Percentiles rank a stretch among this genome's conserved stretches.
These are phyloP conservation scores for Sceloporus tristichus DNA, from an alignment of 2,113 vertebrate genomes.

Conservation along the genomic window DNA sequence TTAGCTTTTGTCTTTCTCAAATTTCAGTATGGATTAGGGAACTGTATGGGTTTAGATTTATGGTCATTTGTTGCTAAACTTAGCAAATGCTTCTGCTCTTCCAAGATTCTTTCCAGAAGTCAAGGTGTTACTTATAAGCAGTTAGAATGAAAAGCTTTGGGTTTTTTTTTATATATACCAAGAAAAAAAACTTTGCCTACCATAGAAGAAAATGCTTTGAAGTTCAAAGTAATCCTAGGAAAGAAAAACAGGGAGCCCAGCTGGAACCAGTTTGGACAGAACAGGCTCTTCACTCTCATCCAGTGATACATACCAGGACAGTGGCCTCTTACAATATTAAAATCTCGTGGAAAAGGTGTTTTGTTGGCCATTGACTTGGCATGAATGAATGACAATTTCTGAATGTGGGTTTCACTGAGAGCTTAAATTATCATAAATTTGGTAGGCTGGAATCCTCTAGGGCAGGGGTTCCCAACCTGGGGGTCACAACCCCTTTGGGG, in stretches of 20 bases:
- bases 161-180: conserved; percentile 12
- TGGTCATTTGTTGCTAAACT: conserved; percentile 11
- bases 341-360: neutral
- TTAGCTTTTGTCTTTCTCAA: conserved; percentile 53
- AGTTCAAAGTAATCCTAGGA: conserved; percentile 3
- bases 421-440: neutral
- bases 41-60: conserved; percentile 48
- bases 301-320: neutral
- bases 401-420: neutral
- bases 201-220: conserved; percentile 10
- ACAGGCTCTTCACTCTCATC: neutral
- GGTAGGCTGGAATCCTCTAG: no score
- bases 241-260: conserved; percentile 19
- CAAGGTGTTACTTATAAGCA: conserved; percentile 34
- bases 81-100: conserved; percentile 1
- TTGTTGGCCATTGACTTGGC: neutral
- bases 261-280: conserved; percentile 20
- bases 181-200: neutral
- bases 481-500: no score
- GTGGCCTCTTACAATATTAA: neutral
- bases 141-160: conserved; percentile 24
- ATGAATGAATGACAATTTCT: neutral
- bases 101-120: conserved; percentile 49
- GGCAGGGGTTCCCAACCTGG: no score
- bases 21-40: conserved; percentile 44